Evolutionary conservation across 2,888 invertebrate genomes (phyloP), one percentile per base, ranked within the genome.

Genomic region (Hydroisotoma schaefferi): DNA sequence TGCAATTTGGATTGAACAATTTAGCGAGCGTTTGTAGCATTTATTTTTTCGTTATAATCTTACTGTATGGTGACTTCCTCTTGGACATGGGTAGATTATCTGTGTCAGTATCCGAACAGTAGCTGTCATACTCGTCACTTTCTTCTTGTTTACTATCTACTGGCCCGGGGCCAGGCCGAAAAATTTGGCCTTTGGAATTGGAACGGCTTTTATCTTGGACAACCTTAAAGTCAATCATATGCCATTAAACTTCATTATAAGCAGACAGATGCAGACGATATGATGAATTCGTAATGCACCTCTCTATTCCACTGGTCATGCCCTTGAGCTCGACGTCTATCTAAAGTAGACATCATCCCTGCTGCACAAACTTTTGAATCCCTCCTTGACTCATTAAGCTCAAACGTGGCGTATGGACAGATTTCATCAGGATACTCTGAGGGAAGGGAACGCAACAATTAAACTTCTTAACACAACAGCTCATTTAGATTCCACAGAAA

Each of bases 341-440:
- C 68, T 22, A 68, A 48, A 10, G 66, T 66, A 33, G 63, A 55
- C 25, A 62, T 60, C n/a, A n/a, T n/a, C n/a, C n/a, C n/a, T 5
- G 52, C 26, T 25, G 56, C 56, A 55, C 54, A 64, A 51, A 61
- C 61, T 40, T 66, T 49, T 8, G 66, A 63, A 29, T 70, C 68
- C 44, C 68, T 52, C 33, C 49, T 57, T 28, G 65, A 61, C 49
- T 70, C 68, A 46, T 65, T 68, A 71, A 82, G 77, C 75, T 82
- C 81, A 76, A 82, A 82, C 66, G 82, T 82, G 55, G 82, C 83
- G 75, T 83, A 83, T 54, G 83, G 82, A 76, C 82, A 82, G 74
- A 83, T 82, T 73, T 83, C 83, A 76, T 83, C 82, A 46, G 82
- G 81, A 75, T 81, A 82, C 76, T 82, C 82, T 75, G 67, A 27